Base-by-base conservation (phyloP, 2,113 vertebrate species). In the Macrotus californicus region DNA sequence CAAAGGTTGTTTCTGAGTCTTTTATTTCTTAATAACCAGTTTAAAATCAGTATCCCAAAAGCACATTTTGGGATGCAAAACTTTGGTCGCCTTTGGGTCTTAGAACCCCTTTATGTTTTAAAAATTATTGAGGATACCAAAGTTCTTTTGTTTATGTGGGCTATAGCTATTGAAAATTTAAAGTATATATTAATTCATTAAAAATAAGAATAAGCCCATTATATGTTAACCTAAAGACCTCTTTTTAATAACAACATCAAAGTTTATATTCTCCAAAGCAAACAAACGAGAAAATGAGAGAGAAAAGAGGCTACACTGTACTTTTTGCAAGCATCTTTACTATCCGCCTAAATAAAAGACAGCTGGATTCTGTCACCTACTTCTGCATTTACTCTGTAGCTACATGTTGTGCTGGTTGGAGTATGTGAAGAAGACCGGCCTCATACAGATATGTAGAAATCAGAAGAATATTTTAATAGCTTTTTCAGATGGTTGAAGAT, bases 261-360 rank as follows among this genome's bases (percentile, higher is more conserved):
- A n/a, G 15, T 56, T 54, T 81, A 16, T 16, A 81, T 77, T 93
- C 73, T 85, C 39, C 41, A 89, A 88, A 56, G 31, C 70, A 92
- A 85, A 85, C 39, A 64, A 15, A 64, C 26, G 13, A 76, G n/a
- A 91, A 93, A 61, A 31, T 59, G 77, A 61, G 61, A 36, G 34
- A 90, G 26, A 83, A 83, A 39, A 56, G 12, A 64, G 34, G 34
- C 79, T 85, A 24, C 11, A 7, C 84, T 84, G 72, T 66, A 75
- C 11, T 61, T 82, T 94, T 87, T 77, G 50, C 61, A 90, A 82
- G 31, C 66, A 11, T 75, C 86, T 87, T 87, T 66, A 67, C 48
- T 89, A 81, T 75, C 41, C 82, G 18, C 36, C 70, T 93, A 90
- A 87, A 91, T 81, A 52, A 87, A 64, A 87, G 54, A 89, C 29